Evolutionary conservation across 1,140 invertebrate genomes (phyloP).

Genomic region (Drosophila parvula): DNA sequence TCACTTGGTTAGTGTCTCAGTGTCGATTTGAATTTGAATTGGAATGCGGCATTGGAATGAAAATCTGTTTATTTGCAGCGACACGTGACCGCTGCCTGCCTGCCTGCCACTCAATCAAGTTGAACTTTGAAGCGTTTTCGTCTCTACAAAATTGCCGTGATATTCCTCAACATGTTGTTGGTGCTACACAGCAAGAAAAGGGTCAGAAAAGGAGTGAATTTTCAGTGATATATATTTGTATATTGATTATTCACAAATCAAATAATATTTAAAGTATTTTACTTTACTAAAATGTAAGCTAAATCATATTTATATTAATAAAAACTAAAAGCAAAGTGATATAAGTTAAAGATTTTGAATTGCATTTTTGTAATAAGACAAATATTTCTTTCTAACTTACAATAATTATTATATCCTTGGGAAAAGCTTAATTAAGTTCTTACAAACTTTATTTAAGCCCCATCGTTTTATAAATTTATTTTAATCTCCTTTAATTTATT

Average conservation of each 20-base stretch:
- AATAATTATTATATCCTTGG: too few species aligned
- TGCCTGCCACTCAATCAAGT: conserved; percentile 49
- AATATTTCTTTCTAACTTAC: too few species aligned
- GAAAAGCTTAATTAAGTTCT: too few species aligned
- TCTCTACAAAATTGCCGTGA: conserved; percentile 8
- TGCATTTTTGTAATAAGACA: too few species aligned
- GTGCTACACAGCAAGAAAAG: not conserved
- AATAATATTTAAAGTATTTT: not conserved
- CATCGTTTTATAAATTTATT: too few species aligned
- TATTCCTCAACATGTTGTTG: not conserved
- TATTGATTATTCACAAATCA: not conserved
- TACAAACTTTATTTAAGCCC: too few species aligned
- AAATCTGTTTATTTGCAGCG: conserved; percentile 55
- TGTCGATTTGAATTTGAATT: conserved; percentile 41
- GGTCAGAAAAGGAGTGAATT: not conserved
- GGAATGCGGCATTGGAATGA: conserved; percentile 32
- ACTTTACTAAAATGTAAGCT: too few species aligned
- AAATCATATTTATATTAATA: too few species aligned
- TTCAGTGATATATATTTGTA: not conserved
- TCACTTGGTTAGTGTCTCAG: conserved; percentile 30
- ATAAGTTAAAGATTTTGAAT: too few species aligned
- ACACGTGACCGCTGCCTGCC: conserved; percentile 31
- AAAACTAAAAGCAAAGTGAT: too few species aligned
- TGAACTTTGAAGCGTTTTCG: conserved; percentile 43
- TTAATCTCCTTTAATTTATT: too few species aligned